A percentile compares a stretch with the other conserved stretches of the same genome.
These are phyloP conservation scores for Phainopepla nitens DNA, from an alignment of 2,113 vertebrate genomes.

Conservation along the genomic window DNA sequence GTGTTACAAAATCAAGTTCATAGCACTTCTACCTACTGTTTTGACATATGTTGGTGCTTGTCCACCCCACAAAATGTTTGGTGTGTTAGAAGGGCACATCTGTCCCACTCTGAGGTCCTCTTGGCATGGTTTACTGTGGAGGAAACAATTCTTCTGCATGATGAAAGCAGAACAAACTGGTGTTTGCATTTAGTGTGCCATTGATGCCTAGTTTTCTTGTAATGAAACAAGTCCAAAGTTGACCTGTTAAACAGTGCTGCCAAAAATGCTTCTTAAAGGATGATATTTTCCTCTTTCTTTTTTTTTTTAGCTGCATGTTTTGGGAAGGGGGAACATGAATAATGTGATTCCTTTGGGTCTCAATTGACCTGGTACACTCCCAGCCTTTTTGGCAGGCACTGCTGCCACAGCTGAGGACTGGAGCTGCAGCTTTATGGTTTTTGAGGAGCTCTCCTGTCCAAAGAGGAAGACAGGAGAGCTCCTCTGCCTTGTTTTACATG, in stretches of 20 bases:
- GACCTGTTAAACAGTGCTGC: not conserved
- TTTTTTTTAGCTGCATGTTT: not conserved
- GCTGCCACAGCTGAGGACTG: not conserved
- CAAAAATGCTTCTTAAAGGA: not conserved
- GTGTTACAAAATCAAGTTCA: not conserved
- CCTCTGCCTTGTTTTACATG: not conserved
- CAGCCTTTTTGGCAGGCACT: not conserved
- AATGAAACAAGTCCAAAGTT: not conserved
- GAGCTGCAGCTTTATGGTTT: not conserved
- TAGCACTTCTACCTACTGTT: not conserved
- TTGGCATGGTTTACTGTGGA: not conserved
- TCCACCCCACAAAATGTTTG: not conserved
- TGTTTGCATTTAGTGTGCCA: not conserved
- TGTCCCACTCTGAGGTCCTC: not conserved
- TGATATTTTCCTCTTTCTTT: not conserved
- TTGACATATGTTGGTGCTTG: not conserved
- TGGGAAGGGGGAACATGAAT: not conserved
- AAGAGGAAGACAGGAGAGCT: too few species aligned
- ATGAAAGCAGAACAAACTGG: not conserved
- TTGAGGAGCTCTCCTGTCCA: not conserved
- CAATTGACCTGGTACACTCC: not conserved
- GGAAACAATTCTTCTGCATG: not conserved
- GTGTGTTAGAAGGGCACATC: not conserved
- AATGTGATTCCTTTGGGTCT: not conserved
- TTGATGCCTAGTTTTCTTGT: not conserved